Percentiles rank a stretch among this genome's conserved stretches.
phyloP scores from a whole-genome alignment of 2,797 vertebrate species.

The Triplophysa bombifrons region DNA sequence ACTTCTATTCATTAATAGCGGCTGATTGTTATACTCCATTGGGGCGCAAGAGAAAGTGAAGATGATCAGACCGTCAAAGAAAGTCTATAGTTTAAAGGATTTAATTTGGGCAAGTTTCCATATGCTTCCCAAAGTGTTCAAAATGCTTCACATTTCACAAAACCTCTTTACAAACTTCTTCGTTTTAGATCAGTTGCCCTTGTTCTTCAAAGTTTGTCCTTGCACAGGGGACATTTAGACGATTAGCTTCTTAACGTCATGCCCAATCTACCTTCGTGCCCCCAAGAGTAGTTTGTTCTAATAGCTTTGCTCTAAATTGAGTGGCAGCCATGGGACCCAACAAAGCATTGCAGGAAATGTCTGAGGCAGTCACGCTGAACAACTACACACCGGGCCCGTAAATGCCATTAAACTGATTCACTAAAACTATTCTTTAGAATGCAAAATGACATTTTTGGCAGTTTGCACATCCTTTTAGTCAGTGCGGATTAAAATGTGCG shows the following conservation, averaged over 20 bases:
- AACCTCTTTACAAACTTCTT: slow-evolving; percentile 9
- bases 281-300: slow-evolving; percentile 80
- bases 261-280: slow-evolving; percentile 76
- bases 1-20: slow-evolving; percentile 51
- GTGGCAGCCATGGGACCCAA: slow-evolving; percentile 61
- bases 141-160: neutral
- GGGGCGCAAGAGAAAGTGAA: slow-evolving; percentile 29
- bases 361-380: slow-evolving; percentile 68
- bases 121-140: too few species aligned
- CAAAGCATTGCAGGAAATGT: slow-evolving; percentile 70
- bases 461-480: neutral
- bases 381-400: slow-evolving; percentile 70
- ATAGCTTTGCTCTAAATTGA: slow-evolving; percentile 77
- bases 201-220: slow-evolving; percentile 69
- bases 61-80: neutral
- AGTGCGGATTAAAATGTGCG: neutral
- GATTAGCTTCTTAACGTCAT: slow-evolving; percentile 72
- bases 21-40: slow-evolving; percentile 33
- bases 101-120: neutral
- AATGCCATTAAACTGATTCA: slow-evolving; percentile 69
- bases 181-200: slow-evolving; percentile 32
- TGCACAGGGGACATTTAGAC: slow-evolving; percentile 71
- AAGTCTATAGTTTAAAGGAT: neutral
- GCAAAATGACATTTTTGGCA: neutral
- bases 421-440: slow-evolving; percentile 19